phyloP scores from a whole-genome alignment of 2,888 invertebrate genomes.

The Gnatocerus cornutus region DNA sequence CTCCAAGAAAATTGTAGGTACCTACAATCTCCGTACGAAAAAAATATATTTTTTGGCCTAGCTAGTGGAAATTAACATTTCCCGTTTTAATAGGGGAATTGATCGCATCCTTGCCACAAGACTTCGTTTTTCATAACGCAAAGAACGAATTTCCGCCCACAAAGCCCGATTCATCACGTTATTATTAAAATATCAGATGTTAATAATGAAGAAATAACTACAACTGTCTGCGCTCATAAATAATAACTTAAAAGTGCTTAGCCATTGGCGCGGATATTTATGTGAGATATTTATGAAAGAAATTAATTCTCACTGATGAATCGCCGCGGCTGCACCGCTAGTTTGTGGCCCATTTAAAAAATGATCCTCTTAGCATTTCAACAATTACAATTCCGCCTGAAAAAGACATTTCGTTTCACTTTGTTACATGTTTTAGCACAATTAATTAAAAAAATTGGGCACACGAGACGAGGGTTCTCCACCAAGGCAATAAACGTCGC shows the following conservation, averaged over 20 bases:
- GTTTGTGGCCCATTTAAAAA: neutral
- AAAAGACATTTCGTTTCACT: constrained; percentile 5
- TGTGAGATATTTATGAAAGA: neutral
- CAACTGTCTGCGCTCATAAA: neutral
- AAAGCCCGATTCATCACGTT: neutral
- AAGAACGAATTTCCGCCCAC: too few species aligned
- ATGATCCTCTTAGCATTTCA: neutral
- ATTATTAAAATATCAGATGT: constrained; percentile 1
- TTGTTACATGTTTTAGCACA: constrained; percentile 38
- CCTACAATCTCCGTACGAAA: too few species aligned
- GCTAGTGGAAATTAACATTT: too few species aligned
- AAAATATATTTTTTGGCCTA: too few species aligned
- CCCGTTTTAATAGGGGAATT: too few species aligned
- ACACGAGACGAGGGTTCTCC: constrained; percentile 10
- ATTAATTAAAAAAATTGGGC: constrained; percentile 36
- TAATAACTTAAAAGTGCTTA: constrained; percentile 1
- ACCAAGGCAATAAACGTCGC: constrained; percentile 26
- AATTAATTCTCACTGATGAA: constrained; percentile 1
- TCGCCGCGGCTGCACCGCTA: neutral
- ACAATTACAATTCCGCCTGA: neutral
- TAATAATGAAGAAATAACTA: constrained; percentile 1
- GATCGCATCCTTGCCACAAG: too few species aligned
- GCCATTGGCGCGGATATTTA: neutral
- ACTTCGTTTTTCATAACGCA: too few species aligned
- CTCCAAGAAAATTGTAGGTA: too few species aligned